These are phyloP conservation scores for Callinectes sapidus DNA, from an alignment of 2,888 invertebrate genomes.

Conservation along the genomic window DNA sequence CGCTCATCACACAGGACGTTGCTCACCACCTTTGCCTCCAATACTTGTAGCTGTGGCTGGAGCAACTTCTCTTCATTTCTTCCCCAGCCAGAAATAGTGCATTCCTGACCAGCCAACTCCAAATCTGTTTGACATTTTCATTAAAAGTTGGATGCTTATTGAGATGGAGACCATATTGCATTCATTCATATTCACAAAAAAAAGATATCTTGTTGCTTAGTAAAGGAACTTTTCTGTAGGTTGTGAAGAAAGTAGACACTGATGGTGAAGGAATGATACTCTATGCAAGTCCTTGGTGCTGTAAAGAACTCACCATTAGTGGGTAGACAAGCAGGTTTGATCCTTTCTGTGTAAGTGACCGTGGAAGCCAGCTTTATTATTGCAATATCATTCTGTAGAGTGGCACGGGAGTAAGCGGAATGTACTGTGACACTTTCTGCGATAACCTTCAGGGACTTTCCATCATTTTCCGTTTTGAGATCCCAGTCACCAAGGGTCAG, in stretches of 20 bases:
- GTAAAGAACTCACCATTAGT: slow-evolving; percentile 21
- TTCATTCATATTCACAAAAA: not conserved
- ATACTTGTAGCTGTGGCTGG: slow-evolving; percentile 75
- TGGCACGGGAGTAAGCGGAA: slow-evolving; percentile 58
- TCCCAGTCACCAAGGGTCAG: slow-evolving; percentile 62
- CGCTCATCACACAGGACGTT: slow-evolving; percentile 75
- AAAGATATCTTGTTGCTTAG: not conserved
- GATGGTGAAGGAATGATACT: not conserved
- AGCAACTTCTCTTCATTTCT: slow-evolving; percentile 75
- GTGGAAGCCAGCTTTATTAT: slow-evolving; percentile 48
- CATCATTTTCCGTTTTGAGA: slow-evolving; percentile 42
- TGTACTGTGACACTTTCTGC: slow-evolving; percentile 51
- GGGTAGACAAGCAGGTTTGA: slow-evolving; percentile 65
- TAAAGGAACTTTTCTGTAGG: not conserved
- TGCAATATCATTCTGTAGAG: slow-evolving; percentile 69
- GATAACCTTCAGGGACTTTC: not conserved
- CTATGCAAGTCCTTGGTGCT: not conserved
- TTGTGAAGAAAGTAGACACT: not conserved
- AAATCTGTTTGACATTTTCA: slow-evolving; percentile 51
- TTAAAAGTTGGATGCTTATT: not conserved
- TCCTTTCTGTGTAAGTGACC: slow-evolving; percentile 45
- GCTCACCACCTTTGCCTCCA: slow-evolving; percentile 75
- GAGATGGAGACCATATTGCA: not conserved
- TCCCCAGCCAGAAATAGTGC: slow-evolving; percentile 76
- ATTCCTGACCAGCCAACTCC: slow-evolving; percentile 66